A percentile compares a stretch with the other conserved stretches of the same genome.
Conservation (phyloP, 2,888 invertebrate genomes). For the Acronicta alni region DNA sequence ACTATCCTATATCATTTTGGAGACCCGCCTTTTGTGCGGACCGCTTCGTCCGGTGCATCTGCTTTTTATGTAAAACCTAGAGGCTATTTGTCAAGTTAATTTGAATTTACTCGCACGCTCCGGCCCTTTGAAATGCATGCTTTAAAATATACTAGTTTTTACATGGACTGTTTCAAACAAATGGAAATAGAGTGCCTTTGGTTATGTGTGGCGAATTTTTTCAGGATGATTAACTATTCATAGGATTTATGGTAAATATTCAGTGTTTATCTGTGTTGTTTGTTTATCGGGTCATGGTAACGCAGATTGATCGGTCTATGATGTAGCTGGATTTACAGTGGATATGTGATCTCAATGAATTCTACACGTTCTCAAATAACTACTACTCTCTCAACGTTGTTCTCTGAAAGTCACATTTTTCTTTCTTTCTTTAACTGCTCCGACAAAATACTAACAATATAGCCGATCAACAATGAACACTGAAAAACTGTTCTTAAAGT, state of each 20-base stretch:
- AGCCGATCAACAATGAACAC: too few species aligned
- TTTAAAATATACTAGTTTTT: constrained; percentile 52
- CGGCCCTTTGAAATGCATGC: constrained; percentile 54
- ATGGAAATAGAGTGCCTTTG: constrained; percentile 32
- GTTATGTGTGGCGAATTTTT: constrained; percentile 25
- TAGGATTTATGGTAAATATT: constrained; percentile 34
- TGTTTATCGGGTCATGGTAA: neutral
- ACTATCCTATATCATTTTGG: constrained; percentile 32
- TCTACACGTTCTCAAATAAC: too few species aligned
- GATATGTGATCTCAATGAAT: too few species aligned
- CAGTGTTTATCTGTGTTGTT: neutral
- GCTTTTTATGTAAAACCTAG: constrained; percentile 60
- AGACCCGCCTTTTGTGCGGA: constrained; percentile 37
- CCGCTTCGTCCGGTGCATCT: constrained; percentile 47
- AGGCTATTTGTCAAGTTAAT: constrained; percentile 60
- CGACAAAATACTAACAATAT: too few species aligned
- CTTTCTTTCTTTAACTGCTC: too few species aligned
- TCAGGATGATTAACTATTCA: constrained; percentile 34
- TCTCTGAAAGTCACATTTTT: too few species aligned
- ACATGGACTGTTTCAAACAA: constrained; percentile 35
- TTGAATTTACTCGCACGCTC: constrained; percentile 58
- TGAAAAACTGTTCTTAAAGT: too few species aligned
- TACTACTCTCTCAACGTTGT: too few species aligned
- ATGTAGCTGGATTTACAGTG: too few species aligned
- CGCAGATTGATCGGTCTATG: neutral